Conservation (phyloP, 2,113 vertebrate genomes). For the Acinonyx jubatus region DNA sequence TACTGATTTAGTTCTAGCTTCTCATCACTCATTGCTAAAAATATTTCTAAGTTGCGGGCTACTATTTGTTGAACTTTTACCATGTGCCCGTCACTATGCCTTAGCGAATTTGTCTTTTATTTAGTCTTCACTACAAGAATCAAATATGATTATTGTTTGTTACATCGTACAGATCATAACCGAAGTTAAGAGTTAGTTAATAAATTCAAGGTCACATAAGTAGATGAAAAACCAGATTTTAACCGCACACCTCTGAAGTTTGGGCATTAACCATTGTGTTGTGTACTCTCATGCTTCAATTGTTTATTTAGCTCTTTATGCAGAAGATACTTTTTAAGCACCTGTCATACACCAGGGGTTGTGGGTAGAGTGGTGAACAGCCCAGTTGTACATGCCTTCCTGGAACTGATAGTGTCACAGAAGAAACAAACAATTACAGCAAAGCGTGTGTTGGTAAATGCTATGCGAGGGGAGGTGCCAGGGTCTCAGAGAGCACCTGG, state of each 20-base stretch:
- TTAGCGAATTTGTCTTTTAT: not conserved
- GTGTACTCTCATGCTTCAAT: not conserved
- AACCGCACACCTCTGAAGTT: too few relatives aligned
- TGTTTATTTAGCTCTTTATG: not conserved
- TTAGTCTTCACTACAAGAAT: not conserved
- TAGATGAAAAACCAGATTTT: not conserved
- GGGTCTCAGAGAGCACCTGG: not conserved
- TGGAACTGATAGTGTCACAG: not conserved
- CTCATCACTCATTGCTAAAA: not conserved
- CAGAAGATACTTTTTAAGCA: not conserved
- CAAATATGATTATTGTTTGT: not conserved
- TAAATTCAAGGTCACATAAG: not conserved
- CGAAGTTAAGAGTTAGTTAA: not conserved
- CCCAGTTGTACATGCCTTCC: not conserved
- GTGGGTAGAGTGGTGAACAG: not conserved
- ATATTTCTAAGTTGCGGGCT: not conserved
- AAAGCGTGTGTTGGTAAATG: not conserved
- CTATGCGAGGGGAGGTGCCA: fast-evolving
- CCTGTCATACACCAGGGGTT: not conserved
- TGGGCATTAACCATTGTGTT: not conserved
- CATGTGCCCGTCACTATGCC: not conserved
- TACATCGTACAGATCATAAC: not conserved
- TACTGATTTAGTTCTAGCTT: not conserved
- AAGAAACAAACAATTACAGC: not conserved
- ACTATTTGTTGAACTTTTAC: not conserved